Conservation (phyloP, 2,797 vertebrate genomes). For the Pangasius macronema region DNA sequence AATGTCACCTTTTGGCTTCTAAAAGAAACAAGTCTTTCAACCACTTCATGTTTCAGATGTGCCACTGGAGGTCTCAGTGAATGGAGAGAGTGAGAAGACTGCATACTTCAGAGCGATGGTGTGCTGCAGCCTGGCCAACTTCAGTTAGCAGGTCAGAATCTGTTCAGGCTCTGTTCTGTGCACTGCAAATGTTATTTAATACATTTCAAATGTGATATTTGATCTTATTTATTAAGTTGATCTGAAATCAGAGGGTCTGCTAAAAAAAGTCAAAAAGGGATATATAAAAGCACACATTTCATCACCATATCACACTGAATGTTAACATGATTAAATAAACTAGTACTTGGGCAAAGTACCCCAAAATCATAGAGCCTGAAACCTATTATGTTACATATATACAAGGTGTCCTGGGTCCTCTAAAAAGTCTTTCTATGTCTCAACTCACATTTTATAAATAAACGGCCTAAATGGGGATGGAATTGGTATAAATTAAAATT, state of each 20-base stretch:
- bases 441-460: background rate
- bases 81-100: slow-evolving; percentile 75
- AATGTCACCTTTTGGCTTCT: background rate
- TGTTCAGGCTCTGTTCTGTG: background rate
- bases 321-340: background rate
- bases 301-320: background rate
- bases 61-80: slow-evolving; percentile 73
- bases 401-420: background rate
- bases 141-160: slow-evolving; percentile 68
- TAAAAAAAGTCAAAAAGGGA: background rate
- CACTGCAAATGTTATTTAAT: slow-evolving; percentile 4
- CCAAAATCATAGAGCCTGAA: background rate
- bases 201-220: slow-evolving; percentile 1
- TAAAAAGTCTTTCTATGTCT: background rate
- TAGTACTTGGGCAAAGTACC: background rate
- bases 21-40: slow-evolving; percentile 5
- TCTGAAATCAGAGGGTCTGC: background rate
- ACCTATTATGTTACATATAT: background rate
- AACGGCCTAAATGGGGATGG: background rate
- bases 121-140: slow-evolving; percentile 83
- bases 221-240: background rate
- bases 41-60: slow-evolving; percentile 67
- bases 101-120: slow-evolving; percentile 76
- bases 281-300: background rate
- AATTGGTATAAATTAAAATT: background rate